Evolutionary conservation across 2,797 vertebrate species (phyloP), one percentile per base, ranked within the genome.

Genomic region (Esox lucius): DNA sequence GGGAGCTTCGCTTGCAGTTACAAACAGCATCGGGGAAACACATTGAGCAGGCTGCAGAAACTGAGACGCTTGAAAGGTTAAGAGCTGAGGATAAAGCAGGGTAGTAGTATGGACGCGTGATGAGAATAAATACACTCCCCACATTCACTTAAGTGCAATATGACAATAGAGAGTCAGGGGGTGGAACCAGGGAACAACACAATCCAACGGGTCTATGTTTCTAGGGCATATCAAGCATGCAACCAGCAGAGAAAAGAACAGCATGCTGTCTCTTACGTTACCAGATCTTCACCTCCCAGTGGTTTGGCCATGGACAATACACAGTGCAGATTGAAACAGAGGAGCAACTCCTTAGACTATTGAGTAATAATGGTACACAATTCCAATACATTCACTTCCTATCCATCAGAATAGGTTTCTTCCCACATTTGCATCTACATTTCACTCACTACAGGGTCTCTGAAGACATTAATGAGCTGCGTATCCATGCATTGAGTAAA

Each of bases 181-280:
- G 17, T n/a, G 26, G 39, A 22, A 42, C 66, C 31, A 66, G 24
- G 42, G 68, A 7, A 56, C 35, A 51, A 42, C n/a, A 68, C 31
- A 73, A 65, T 76, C 39, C 22, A 6, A 9, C 42, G n/a, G 64
- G 4, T 22, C 83, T 76, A 67, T 73, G 28, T 65, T 70, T 35
- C 46, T 74, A 72, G 42, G 8, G 68, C 5, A 72, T 72, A 31
- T 80, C 11, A 56, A 77, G 72, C 85, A 88, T 92, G 90, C 89
- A 86, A 56, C 46, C 13, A 72, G 80, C 69, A 71, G 86, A 31
- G 70, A 75, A 66, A 22, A 79, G 66, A 78, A 75, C 80, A 85
- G 78, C 90, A 89, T 92, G 92, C 91, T 31, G 75, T 80, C 86
- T 86, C 91, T 93, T 90, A 92, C 91, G 68, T 79, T 83, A 42